phyloP scores from a whole-genome alignment of 2,113 vertebrate species.

The Ursus arctos region DNA sequence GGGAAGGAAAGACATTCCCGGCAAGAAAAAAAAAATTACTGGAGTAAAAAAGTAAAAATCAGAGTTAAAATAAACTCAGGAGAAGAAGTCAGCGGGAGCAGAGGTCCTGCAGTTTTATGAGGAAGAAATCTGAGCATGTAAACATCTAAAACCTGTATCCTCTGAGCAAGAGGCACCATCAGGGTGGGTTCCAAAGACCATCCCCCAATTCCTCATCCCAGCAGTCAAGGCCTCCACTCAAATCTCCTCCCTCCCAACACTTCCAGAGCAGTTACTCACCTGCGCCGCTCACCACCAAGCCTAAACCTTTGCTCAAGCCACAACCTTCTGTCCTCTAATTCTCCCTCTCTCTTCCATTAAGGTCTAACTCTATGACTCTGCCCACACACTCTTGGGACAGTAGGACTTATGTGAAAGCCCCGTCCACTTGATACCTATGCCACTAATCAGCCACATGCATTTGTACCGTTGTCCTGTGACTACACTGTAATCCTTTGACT shows the following conservation, averaged over 20 bases:
- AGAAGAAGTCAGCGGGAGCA: background rate
- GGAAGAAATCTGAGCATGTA: background rate
- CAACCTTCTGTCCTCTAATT: background rate
- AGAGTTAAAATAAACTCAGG: background rate
- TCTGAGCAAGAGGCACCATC: background rate
- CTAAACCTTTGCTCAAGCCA: background rate
- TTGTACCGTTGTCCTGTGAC: background rate
- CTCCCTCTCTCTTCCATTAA: background rate
- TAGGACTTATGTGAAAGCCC: background rate
- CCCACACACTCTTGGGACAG: background rate
- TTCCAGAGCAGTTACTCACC: background rate
- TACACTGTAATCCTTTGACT: background rate
- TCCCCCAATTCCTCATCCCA: background rate
- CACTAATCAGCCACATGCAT: background rate
- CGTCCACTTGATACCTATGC: background rate
- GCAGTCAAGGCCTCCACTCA: background rate
- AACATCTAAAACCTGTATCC: background rate
- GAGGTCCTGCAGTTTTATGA: background rate
- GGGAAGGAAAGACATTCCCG: background rate
- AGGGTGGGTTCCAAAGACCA: background rate
- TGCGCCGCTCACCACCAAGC: background rate
- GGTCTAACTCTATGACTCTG: background rate
- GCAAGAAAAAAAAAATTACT: background rate
- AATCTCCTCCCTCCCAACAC: background rate
- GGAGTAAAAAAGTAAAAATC: background rate